Base-by-base conservation (phyloP, 2,888 invertebrate genomes). In the Prionchulus punctatus region DNA sequence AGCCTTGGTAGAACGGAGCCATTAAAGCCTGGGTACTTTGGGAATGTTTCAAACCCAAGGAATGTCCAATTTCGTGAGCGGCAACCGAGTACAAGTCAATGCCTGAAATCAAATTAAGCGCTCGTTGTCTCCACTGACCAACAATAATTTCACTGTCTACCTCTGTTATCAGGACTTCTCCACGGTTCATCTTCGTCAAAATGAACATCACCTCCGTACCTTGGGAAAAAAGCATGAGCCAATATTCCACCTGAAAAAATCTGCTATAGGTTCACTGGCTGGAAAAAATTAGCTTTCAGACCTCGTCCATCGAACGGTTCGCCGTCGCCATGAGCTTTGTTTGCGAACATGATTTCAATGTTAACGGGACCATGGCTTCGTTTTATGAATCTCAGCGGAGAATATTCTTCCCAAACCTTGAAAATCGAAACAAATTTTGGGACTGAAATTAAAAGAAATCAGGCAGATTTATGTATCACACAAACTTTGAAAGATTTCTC, bases 1-100 rank as follows among this genome's bases (percentile, higher is more conserved):
- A 94, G 7, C 90, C 89, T 65, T 89, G 79, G 74, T 96, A 96
- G 76, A 92, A 94, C 2, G 96, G 94, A 2, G 92, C 92, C 96
- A 96, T 96, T 26, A 96, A 77, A 0, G 96, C 90, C 1, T 82
- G 79, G 60, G 83, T 79, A 1, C 87, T 83, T 69, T 91, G 89
- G 4, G 91, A 90, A 74, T 96, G 96, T 48, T 90, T 90, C 47
- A 98, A 76, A 23, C 96, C 96, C 49, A 98, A 76, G 0, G 92
- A 90, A 73, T 96, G 96, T 0, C 94, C 94, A 65, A 96, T 90
- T 75, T 96, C 94, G 73, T 96, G 96, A 18, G 91, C 90, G 1
- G 90, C 89, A 54, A 76, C 76, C 60, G 73, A 73, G 59, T 75
- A 72, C 30, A 76, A 65, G 62, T 76, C 75, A 1, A 72, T 69